Percentiles rank a stretch among this genome's conserved stretches.
Conservation (phyloP, 2,113 vertebrate species). For the Lycocorax pyrrhopterus region DNA sequence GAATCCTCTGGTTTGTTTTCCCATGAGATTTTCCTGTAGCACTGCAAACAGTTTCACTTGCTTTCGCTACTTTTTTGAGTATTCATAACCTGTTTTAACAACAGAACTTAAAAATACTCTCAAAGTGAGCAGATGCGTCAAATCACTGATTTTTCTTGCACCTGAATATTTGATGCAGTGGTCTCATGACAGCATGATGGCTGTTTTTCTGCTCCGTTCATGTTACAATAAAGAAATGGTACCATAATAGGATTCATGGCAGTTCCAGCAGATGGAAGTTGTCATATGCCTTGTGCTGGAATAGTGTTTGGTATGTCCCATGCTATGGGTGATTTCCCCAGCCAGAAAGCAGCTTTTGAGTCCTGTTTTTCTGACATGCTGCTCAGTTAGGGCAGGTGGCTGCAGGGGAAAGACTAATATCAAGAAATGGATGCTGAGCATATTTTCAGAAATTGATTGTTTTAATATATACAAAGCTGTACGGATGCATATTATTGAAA, state of each 20-base stretch:
- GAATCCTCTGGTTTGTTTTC: background rate
- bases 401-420: background rate
- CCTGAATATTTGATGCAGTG: background rate
- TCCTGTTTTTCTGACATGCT: background rate
- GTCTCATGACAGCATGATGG: background rate
- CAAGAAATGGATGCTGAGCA: background rate
- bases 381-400: background rate
- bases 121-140: background rate
- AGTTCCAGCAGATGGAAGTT: slow-evolving; percentile 9
- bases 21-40: background rate
- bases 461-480: slow-evolving; percentile 82
- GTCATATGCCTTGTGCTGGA: background rate
- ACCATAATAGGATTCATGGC: background rate
- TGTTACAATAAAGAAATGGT: background rate
- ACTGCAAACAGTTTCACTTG: background rate
- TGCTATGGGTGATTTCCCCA: background rate
- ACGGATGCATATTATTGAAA: slow-evolving; percentile 35
- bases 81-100: background rate
- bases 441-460: background rate
- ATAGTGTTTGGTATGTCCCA: background rate
- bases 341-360: background rate
- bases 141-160: background rate
- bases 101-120: background rate
- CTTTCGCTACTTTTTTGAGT: background rate
- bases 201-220: background rate